Percentiles rank a stretch among this genome's conserved stretches.
phyloP scores from a whole-genome alignment of 2,888 invertebrate genomes.

The Chamaedrilus cognettii region DNA sequence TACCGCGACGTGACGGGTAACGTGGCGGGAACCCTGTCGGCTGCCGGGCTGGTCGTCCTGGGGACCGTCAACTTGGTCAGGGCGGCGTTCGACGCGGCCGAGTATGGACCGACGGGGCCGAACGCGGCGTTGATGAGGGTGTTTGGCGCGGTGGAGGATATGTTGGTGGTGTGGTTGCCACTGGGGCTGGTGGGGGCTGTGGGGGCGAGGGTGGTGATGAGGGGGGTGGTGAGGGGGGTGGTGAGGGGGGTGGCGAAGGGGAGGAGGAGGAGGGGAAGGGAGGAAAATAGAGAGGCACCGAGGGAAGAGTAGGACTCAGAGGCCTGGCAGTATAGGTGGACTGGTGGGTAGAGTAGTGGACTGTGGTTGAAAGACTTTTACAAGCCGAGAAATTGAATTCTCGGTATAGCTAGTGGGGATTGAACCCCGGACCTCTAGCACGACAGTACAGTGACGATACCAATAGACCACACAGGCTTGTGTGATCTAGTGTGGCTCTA shows the following conservation, averaged over 20 bases:
- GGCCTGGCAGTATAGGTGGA: no score
- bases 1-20: conserved; percentile 36
- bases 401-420: no score
- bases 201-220: not conserved
- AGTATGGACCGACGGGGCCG: conserved; percentile 39
- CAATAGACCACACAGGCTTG: no score
- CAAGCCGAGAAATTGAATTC: no score
- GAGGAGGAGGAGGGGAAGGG: not conserved
- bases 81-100: conserved; percentile 40
- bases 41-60: conserved; percentile 36
- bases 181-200: conserved; percentile 17
- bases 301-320: no score
- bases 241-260: not conserved
- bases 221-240: not conserved
- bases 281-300: no score
- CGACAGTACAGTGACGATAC: no score
- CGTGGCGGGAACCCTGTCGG: conserved; percentile 37
- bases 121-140: conserved; percentile 36
- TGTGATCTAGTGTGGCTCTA: no score
- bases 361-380: no score
- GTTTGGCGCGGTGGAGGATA: conserved; percentile 36
- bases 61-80: conserved; percentile 38
- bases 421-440: no score
- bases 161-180: conserved; percentile 36
- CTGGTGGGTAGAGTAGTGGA: no score